phyloP scores from a whole-genome alignment of 35 echinoderm and acorn worm genomes.

The Eucidaris tribuloides region DNA sequence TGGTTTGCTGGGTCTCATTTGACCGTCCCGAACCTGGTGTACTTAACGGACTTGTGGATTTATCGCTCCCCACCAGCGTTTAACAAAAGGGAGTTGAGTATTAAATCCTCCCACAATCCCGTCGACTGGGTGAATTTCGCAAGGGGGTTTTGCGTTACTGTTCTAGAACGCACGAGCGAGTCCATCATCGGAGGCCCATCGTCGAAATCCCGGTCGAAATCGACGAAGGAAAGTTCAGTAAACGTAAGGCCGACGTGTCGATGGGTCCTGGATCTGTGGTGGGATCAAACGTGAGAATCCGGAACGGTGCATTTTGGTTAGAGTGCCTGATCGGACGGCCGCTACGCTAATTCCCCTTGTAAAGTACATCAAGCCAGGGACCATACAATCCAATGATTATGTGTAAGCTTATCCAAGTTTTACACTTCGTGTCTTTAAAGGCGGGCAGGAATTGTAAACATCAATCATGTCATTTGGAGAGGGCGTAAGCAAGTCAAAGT shows the following conservation, averaged over 20 bases:
- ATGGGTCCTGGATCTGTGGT: slow-evolving; percentile 1
- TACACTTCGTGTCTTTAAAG: no score
- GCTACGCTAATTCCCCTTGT: slow-evolving; percentile 13
- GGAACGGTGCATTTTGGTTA: background rate
- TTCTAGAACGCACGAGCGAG: background rate
- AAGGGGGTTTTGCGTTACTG: background rate
- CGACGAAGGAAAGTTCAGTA: slow-evolving; percentile 20
- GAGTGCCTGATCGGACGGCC: background rate
- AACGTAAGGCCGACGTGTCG: background rate
- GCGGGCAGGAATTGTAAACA: no score
- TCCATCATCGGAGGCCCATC: slow-evolving; percentile 20
- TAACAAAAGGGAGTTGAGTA: background rate
- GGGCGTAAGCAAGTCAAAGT: no score
- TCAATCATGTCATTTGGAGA: no score
- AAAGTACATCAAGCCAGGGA: slow-evolving; percentile 8
- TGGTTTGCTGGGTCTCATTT: background rate
- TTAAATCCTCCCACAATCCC: background rate
- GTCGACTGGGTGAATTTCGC: background rate
- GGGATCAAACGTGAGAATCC: background rate
- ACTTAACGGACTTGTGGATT: background rate
- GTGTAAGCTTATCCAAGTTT: no score
- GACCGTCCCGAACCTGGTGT: background rate
- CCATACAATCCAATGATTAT: no score
- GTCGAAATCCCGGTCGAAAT: slow-evolving; percentile 13
- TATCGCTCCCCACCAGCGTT: background rate